phyloP scores from a whole-genome alignment of 2,113 vertebrate species.

The Pleuronectes platessa region DNA sequence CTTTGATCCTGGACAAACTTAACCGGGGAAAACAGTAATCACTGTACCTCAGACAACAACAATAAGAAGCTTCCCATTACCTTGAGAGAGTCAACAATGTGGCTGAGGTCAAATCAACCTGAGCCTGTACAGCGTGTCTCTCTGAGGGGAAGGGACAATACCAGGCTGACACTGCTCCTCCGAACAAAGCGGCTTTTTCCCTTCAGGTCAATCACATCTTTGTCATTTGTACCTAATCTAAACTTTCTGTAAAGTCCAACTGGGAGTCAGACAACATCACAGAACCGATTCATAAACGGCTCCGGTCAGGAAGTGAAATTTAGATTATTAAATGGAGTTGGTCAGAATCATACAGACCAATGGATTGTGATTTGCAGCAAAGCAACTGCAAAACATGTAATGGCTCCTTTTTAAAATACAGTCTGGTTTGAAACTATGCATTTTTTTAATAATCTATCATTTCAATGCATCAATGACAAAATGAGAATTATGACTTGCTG shows the following conservation, averaged over 20 bases:
- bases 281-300: too few species aligned
- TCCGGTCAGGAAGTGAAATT: slow-evolving; percentile 1
- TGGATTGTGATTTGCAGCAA: background rate
- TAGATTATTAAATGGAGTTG: background rate
- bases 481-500: slow-evolving; percentile 2
- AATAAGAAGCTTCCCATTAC: slow-evolving; percentile 74
- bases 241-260: slow-evolving; percentile 6
- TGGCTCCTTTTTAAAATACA: background rate
- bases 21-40: slow-evolving; percentile 69
- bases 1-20: slow-evolving; percentile 80
- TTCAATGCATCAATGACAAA: background rate
- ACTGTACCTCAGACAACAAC: slow-evolving; percentile 65
- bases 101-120: slow-evolving; percentile 66
- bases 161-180: slow-evolving; percentile 29
- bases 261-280: background rate
- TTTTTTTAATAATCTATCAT: background rate
- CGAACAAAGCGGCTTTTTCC: slow-evolving; percentile 22
- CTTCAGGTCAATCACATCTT: slow-evolving; percentile 20
- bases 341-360: background rate
- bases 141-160: slow-evolving; percentile 35
- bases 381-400: slow-evolving; percentile 6
- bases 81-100: slow-evolving; percentile 64
- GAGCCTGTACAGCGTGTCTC: slow-evolving; percentile 25
- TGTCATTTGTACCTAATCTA: slow-evolving; percentile 20
- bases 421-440: background rate